Evolutionary conservation across 1,140 invertebrate species (phyloP).

Genomic region (Ceratina japonica): DNA sequence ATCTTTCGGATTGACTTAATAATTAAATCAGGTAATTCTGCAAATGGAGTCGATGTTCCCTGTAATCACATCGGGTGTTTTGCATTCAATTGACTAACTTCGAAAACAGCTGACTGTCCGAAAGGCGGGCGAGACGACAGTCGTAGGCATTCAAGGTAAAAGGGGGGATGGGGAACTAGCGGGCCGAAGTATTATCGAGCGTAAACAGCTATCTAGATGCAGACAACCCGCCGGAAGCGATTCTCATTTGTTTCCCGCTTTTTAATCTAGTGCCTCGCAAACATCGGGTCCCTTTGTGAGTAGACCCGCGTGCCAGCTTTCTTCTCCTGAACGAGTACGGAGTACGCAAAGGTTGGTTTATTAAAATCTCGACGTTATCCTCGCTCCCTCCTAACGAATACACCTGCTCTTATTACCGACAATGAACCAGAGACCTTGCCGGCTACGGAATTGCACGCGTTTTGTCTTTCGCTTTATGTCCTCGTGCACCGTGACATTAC

Average conservation of each 20-base stretch:
- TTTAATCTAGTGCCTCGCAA: slow-evolving; percentile 59
- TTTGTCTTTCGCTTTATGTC: not conserved
- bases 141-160: not conserved
- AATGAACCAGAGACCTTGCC: not conserved
- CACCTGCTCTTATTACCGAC: slow-evolving; percentile 4
- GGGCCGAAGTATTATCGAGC: slow-evolving; percentile 36
- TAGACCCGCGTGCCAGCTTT: not conserved
- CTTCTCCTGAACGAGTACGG: not conserved
- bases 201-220: slow-evolving; percentile 62
- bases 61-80: not conserved
- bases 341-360: slow-evolving; percentile 15
- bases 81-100: slow-evolving; percentile 23
- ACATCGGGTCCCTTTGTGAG: slow-evolving; percentile 38
- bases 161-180: not conserved
- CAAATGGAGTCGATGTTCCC: too few relatives aligned
- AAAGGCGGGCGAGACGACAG: not conserved
- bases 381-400: slow-evolving; percentile 1
- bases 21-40: too few relatives aligned
- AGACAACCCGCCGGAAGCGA: slow-evolving; percentile 60
- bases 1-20: too few relatives aligned
- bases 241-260: slow-evolving; percentile 69
- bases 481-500: too few relatives aligned
- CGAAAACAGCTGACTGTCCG: not conserved
- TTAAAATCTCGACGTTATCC: slow-evolving; percentile 45
- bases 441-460: not conserved